A percentile compares a stretch with the other conserved stretches of the same genome.
These are phyloP conservation scores for Dysdera silvatica DNA, from an alignment of 1,140 invertebrate species.

Conservation along the genomic window DNA sequence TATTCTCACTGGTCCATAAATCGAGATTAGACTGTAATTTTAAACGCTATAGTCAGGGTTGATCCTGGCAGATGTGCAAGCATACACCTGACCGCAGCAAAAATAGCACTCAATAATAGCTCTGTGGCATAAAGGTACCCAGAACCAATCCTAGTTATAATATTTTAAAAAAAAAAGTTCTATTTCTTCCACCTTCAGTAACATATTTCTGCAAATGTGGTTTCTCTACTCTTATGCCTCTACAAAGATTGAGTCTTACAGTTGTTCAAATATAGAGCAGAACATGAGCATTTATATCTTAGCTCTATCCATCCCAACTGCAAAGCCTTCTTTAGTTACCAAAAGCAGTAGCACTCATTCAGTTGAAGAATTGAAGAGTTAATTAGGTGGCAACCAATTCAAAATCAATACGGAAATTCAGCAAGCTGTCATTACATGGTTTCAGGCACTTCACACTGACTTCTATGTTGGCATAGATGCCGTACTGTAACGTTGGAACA, in stretches of 20 bases:
- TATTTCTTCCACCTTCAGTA: neutral
- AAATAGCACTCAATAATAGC: neutral
- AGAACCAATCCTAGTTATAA: neutral
- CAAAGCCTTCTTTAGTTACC: neutral
- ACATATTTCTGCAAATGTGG: neutral
- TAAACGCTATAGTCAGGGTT: neutral
- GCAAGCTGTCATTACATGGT: no score
- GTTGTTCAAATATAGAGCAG: neutral
- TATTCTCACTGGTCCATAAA: no score
- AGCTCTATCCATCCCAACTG: neutral
- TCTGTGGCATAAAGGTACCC: neutral
- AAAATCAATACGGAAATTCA: no score
- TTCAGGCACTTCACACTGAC: no score
- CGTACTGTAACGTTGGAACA: slow-evolving; percentile 17
- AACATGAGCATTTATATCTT: slow-evolving; percentile 4
- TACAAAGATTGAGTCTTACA: neutral
- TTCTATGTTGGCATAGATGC: no score
- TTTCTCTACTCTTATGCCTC: neutral
- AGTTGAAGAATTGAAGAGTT: slow-evolving; percentile 18
- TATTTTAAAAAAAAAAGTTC: neutral
- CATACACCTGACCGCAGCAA: neutral
- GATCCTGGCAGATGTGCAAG: neutral
- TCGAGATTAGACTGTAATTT: no score
- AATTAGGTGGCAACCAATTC: slow-evolving; percentile 11
- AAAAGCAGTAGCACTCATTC: neutral